Base-by-base conservation (phyloP, 2,888 invertebrate species). In the Cyaniris semiargus region DNA sequence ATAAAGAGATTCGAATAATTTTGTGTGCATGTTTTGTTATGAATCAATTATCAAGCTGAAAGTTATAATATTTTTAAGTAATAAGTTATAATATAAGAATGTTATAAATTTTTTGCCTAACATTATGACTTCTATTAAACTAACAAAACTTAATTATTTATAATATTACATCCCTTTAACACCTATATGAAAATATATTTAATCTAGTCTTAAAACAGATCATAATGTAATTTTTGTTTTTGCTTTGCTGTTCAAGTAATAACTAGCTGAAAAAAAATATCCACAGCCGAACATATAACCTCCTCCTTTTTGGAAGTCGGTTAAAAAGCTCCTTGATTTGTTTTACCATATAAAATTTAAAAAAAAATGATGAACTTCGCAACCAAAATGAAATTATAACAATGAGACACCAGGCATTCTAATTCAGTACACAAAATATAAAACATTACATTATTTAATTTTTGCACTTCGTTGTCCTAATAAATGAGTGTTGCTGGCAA, bases 351-450 rank as follows among this genome's bases (percentile, higher is more conserved):
- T 31, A 4, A 31, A 31, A 31, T 27, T 27, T 23, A 10, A 48
- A 48, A 48, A 15, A 4, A 27, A 31, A 31, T 18, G 18, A 70
- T 71, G 18, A 71, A n/a, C 18, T 71, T 21, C 5, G 31, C 1
- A n/a, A 71, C 71, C 21, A 71, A 31, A 70, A 71, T 34, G 3
- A 71, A 38, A 10, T 66, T 21, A 66, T 21, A 66, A 66, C 5
- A 21, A 4, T 70, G 31, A 18, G 38, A 71, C 71, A 71, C 38
- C 71, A 71, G 71, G 38, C 6, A 71, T 71, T 38, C 38, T 38
- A n/a, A 4, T 10, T 71, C 71, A 38, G 71, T 71, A 71, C 71
- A 71, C 71, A 38, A 71, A 66, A 66, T 66, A 34, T 38, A 21
- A 71, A 71, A 71, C 6, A 18, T 7, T 34, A n/a, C n/a, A 0